A percentile compares a stretch with the other conserved stretches of the same genome.
These are phyloP conservation scores for Lamellibrachia columna DNA, from an alignment of 2,888 invertebrate species.

Conservation along the genomic window DNA sequence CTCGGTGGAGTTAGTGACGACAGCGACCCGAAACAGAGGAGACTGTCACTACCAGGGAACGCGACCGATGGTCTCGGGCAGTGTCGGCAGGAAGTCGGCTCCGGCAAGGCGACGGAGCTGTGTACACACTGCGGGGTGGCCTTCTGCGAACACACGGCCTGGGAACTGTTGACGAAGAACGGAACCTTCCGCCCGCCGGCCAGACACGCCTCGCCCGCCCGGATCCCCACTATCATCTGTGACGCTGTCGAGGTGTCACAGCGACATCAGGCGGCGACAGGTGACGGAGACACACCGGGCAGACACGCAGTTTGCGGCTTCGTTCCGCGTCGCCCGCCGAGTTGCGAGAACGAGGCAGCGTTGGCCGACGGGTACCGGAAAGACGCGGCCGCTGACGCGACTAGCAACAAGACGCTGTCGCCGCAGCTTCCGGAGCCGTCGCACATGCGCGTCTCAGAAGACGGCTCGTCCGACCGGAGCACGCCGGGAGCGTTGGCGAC, in stretches of 20 bases:
- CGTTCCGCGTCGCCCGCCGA: not conserved
- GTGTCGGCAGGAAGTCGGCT: not conserved
- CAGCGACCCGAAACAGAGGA: slow-evolving; percentile 71
- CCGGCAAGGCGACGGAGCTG: not conserved
- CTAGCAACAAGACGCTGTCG: slow-evolving; percentile 10
- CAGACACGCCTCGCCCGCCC: not conserved
- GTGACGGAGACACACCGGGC: not conserved
- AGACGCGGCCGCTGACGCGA: slow-evolving; percentile 18
- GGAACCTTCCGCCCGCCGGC: not conserved
- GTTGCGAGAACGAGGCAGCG: slow-evolving; percentile 6
- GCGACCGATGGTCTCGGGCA: slow-evolving; percentile 16
- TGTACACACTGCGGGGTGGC: slow-evolving; percentile 25
- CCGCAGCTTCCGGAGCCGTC: slow-evolving; percentile 21
- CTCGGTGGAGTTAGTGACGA: not conserved
- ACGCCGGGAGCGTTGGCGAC: not conserved
- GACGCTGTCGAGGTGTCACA: not conserved
- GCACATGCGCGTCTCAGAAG: slow-evolving; percentile 13
- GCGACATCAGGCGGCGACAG: not conserved
- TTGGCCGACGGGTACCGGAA: slow-evolving; percentile 19
- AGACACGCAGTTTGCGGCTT: not conserved
- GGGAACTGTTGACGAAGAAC: slow-evolving; percentile 23
- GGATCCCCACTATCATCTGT: not conserved
- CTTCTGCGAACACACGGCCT: slow-evolving; percentile 27
- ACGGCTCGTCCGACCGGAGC: not conserved
- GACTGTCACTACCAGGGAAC: not conserved